Evolutionary conservation across 2,797 vertebrate genomes (phyloP), one percentile per base, ranked within the genome.

Genomic region (Anas acuta): DNA sequence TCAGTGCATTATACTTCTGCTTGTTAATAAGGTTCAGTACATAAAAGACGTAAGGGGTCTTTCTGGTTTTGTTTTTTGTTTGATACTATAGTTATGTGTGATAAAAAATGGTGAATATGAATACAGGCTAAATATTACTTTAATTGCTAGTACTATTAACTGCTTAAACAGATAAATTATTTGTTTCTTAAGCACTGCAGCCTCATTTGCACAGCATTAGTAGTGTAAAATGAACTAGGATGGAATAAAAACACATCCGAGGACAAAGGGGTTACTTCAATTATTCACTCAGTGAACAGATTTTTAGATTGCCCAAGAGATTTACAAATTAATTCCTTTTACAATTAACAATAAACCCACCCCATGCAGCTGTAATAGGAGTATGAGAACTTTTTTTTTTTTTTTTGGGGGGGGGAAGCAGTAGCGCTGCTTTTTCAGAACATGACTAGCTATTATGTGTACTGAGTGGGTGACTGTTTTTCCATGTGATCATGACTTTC

Each of bases 401-500:
- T 45, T 45, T 45, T 45, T 20, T 4, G 8, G 39, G 39, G 39
- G 39, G 47, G 22, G 47, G 21, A 18, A 17, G 33, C 57, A 73
- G 8, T n/a, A 90, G 82, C 7, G 1, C 61, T 81, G 79, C 49
- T 80, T 90, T 87, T 93, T 61, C 90, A 91, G 86, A 92, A 92
- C 53, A 92, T 86, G 92, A 91, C 82, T 89, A 92, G 90, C 92
- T 92, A 88, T 95, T 93, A 92, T 93, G 79, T 95, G 91, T 91
- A 80, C 93, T 90, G 95, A 95, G 95, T 95, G 94, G 94, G 96
- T 84, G 93, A 84, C 87, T 97, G 92, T 93, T 95, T 90, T 91
- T 76, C 89, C 94, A 94, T 96, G 95, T 92, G 94, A 97, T 90
- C 92, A 96, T 95, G 96, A 95, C 96, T 96, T 96, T 94, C 86